A percentile compares a stretch with the other conserved stretches of the same genome.
phyloP scores from a whole-genome alignment of 1,140 invertebrate species.

The Procambarus clarkii region DNA sequence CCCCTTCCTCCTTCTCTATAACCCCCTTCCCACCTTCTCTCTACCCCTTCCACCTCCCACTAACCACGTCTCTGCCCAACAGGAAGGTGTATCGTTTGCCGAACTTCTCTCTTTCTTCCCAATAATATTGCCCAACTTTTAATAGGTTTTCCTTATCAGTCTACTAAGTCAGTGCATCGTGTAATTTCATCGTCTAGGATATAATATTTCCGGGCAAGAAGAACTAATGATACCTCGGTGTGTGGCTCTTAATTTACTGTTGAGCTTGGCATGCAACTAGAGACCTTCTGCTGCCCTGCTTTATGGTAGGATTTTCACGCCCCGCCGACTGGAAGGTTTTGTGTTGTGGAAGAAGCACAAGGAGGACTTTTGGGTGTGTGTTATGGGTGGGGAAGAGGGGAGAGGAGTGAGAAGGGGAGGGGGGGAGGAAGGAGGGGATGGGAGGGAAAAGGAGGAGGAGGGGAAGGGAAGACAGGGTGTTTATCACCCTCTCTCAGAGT shows the following conservation, averaged over 20 bases:
- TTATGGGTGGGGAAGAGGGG: neutral
- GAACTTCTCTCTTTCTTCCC: slow-evolving; percentile 61
- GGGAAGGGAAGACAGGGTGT: neutral
- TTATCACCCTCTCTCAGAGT: neutral
- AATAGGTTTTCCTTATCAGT: slow-evolving; percentile 68
- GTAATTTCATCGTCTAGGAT: slow-evolving; percentile 67
- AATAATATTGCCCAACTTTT: slow-evolving; percentile 69
- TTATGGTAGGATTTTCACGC: neutral
- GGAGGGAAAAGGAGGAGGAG: neutral
- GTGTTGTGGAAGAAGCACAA: neutral
- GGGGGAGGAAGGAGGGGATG: neutral
- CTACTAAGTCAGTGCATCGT: slow-evolving; percentile 69
- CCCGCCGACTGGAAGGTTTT: neutral
- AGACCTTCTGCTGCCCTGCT: neutral
- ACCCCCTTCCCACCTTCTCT: neutral
- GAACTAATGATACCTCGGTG: slow-evolving; percentile 48
- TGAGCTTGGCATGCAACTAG: neutral
- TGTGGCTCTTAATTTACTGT: slow-evolving; percentile 31
- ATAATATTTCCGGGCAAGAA: slow-evolving; percentile 62
- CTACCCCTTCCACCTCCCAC: neutral
- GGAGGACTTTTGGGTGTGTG: neutral
- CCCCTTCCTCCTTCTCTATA: neutral
- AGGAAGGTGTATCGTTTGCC: slow-evolving; percentile 58
- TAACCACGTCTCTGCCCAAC: neutral
- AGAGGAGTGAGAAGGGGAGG: neutral